Evolutionary conservation across 2,797 vertebrate genomes (phyloP).

Genomic region (Rhadinocentrus ornatus): DNA sequence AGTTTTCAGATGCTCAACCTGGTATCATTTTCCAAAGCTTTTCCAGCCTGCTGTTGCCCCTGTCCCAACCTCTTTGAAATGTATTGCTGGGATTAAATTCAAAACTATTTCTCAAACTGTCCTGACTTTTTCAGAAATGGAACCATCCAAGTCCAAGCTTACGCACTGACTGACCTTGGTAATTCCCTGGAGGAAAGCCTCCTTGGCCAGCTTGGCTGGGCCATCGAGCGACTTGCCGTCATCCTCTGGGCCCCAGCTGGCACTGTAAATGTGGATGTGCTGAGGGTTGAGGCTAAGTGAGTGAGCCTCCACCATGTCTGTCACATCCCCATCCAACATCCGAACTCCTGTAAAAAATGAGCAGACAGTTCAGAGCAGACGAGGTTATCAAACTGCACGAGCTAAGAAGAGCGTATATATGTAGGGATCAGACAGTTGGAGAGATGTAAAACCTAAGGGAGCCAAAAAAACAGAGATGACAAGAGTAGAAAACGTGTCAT

Average conservation of each 20-base stretch:
- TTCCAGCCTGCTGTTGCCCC: neutral
- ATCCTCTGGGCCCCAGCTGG: constrained; percentile 97
- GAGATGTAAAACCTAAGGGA: constrained; percentile 34
- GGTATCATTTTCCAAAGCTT: neutral
- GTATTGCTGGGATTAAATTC: neutral
- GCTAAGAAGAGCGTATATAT: constrained; percentile 11
- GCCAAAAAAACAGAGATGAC: neutral
- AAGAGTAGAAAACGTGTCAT: constrained; percentile 25
- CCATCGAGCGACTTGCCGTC: constrained; percentile 97
- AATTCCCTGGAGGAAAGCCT: constrained; percentile 92
- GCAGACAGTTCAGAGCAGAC: constrained; percentile 8
- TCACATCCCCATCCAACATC: constrained; percentile 97
- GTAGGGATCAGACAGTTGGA: constrained; percentile 25
- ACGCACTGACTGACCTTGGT: constrained; percentile 84
- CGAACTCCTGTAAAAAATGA: constrained; percentile 88
- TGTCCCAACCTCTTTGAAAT: neutral
- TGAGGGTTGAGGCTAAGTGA: constrained; percentile 93
- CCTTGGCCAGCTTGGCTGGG: constrained; percentile 93
- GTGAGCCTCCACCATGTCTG: constrained; percentile 94
- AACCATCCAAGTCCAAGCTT: neutral
- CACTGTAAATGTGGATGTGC: constrained; percentile 97
- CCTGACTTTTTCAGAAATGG: neutral
- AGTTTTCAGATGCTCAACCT: neutral
- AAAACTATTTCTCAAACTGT: neutral
- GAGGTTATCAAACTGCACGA: constrained; percentile 15